A percentile compares a stretch with the other conserved stretches of the same genome.
Evolutionary conservation across 2,888 invertebrate genomes (phyloP).

Genomic region (Melinaea menophilus): DNA sequence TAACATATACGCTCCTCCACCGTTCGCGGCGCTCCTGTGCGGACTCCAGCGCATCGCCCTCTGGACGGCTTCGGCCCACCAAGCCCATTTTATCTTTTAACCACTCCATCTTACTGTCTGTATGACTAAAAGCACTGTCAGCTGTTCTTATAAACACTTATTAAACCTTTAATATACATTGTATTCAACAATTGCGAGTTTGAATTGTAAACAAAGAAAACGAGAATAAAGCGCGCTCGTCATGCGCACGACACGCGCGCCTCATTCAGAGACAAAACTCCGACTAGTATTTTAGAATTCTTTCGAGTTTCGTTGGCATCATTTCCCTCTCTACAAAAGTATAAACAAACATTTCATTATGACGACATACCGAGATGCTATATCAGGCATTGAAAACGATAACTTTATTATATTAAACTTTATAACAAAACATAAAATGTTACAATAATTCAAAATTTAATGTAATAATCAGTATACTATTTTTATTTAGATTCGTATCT

Average conservation of each 20-base stretch:
- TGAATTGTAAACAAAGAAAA: constrained; percentile 41
- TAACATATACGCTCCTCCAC: constrained; percentile 87
- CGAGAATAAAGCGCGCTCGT: constrained; percentile 19
- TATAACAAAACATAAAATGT: too few species aligned
- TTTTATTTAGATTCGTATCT: too few species aligned
- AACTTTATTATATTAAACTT: too few species aligned
- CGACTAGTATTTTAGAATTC: constrained; percentile 31
- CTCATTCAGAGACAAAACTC: constrained; percentile 11
- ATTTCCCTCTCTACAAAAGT: constrained; percentile 32
- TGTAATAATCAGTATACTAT: too few species aligned
- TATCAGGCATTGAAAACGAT: constrained; percentile 9
- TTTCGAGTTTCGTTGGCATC: constrained; percentile 34
- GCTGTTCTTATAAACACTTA: constrained; percentile 13
- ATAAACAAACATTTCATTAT: constrained; percentile 10
- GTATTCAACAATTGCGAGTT: constrained; percentile 1
- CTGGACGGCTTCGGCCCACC: constrained; percentile 37
- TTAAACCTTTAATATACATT: constrained; percentile 8
- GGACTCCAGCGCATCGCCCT: constrained; percentile 78
- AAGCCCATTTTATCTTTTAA: constrained; percentile 39
- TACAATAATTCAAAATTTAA: too few species aligned
- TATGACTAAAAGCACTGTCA: constrained; percentile 15
- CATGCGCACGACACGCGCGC: constrained; percentile 23
- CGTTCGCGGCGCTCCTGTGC: constrained; percentile 81
- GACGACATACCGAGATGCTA: constrained; percentile 17
- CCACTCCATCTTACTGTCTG: constrained; percentile 49